These are phyloP conservation scores for Caenorhabditis virilis DNA, from an alignment of 2,888 invertebrate genomes.

Conservation along the genomic window DNA sequence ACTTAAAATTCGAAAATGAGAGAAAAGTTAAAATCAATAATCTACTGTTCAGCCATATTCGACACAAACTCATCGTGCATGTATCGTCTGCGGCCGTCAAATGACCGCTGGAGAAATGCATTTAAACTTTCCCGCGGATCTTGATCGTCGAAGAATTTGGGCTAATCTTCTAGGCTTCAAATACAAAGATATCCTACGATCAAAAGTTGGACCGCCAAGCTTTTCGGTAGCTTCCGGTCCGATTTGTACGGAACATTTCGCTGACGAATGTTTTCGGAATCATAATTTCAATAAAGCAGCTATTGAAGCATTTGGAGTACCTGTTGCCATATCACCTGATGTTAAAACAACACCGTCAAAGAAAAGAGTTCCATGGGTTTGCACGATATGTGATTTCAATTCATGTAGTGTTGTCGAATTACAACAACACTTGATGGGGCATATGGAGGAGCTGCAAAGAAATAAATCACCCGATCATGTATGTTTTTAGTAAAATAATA, in stretches of 20 bases:
- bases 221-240: conserved; percentile 31
- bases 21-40: background rate
- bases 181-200: conserved; percentile 40
- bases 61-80: conserved; percentile 24
- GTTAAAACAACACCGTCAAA: conserved; percentile 45
- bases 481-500: too few relatives aligned
- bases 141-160: conserved; percentile 54
- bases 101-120: conserved; percentile 51
- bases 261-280: conserved; percentile 52
- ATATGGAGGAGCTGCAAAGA: conserved; percentile 33
- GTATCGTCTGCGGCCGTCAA: conserved; percentile 44
- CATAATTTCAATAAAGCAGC: conserved; percentile 52
- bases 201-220: conserved; percentile 21
- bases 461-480: conserved; percentile 9
- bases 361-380: conserved; percentile 49
- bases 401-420: conserved; percentile 41
- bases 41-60: conserved; percentile 17
- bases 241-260: conserved; percentile 55
- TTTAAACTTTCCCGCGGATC: conserved; percentile 54
- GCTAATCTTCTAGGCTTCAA: conserved; percentile 54
- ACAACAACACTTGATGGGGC: conserved; percentile 34
- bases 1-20: too few relatives aligned
- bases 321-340: conserved; percentile 37
- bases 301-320: conserved; percentile 55
- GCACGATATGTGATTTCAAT: conserved; percentile 49